Evolutionary conservation across 1,140 invertebrate genomes (phyloP).

Genomic region (Diorhabda sublineata): DNA sequence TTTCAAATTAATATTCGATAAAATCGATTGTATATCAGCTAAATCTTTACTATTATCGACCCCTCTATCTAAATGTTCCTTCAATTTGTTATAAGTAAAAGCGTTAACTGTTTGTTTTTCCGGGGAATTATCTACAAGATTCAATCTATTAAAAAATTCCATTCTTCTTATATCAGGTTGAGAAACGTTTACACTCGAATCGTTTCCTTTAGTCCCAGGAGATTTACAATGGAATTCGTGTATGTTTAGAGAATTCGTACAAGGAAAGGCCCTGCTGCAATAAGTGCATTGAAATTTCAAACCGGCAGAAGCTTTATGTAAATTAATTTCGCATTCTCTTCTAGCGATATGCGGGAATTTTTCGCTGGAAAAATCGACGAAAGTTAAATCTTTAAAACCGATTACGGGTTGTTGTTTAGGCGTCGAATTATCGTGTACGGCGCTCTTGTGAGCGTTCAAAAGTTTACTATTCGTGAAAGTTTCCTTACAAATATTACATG

Average conservation of each 20-base stretch:
- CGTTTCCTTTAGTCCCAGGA: slow-evolving; percentile 32
- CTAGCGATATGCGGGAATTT: slow-evolving; percentile 76
- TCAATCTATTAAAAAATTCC: slow-evolving; percentile 75
- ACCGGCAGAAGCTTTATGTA: slow-evolving; percentile 58
- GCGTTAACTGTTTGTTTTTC: slow-evolving; percentile 37
- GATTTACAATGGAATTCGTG: slow-evolving; percentile 58
- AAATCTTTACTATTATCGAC: slow-evolving; percentile 61
- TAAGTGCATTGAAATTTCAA: slow-evolving; percentile 67
- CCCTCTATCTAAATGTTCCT: slow-evolving; percentile 31
- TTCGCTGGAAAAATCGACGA: slow-evolving; percentile 71
- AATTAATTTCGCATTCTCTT: slow-evolving; percentile 64
- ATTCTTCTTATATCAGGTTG: slow-evolving; percentile 60
- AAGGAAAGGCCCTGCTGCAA: slow-evolving; percentile 72
- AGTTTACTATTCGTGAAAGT: slow-evolving; percentile 66
- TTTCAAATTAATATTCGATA: slow-evolving; percentile 64
- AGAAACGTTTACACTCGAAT: slow-evolving; percentile 34
- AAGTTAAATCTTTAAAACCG: slow-evolving; percentile 72
- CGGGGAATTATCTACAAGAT: slow-evolving; percentile 62
- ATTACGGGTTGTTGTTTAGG: slow-evolving; percentile 44
- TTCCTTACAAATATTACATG: slow-evolving; percentile 66
- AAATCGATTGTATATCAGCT: slow-evolving; percentile 79
- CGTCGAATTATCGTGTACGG: slow-evolving; percentile 29
- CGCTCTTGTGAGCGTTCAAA: slow-evolving; percentile 59
- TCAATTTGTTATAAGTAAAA: slow-evolving; percentile 23
- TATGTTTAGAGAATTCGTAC: slow-evolving; percentile 63